Evolutionary conservation across 1,140 invertebrate genomes (phyloP).

Genomic region (Diachasma alloeum): DNA sequence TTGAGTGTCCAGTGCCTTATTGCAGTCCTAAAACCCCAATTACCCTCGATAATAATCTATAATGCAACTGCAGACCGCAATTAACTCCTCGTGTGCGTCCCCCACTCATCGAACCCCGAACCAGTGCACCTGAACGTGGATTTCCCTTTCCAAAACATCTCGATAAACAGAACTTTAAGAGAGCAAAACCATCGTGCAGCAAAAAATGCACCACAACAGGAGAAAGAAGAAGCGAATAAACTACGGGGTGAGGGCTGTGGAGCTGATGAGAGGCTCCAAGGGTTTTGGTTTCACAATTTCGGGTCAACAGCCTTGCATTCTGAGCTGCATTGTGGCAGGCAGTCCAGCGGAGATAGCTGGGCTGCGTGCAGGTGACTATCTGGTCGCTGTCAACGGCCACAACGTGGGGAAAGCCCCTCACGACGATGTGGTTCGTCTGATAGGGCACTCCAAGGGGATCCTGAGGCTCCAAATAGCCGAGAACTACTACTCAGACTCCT

Average conservation of each 20-base stretch:
- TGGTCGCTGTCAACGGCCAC: conserved; percentile 89
- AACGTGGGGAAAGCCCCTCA: conserved; percentile 90
- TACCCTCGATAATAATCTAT: too few relatives aligned
- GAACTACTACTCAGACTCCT: conserved; percentile 87
- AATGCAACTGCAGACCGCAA: background rate
- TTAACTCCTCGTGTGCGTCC: background rate
- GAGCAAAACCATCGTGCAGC: conserved; percentile 66
- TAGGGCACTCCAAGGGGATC: conserved; percentile 83
- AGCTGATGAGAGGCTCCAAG: conserved; percentile 82
- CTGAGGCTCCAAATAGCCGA: conserved; percentile 87
- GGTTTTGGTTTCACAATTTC: conserved; percentile 94
- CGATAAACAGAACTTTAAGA: conserved; percentile 67
- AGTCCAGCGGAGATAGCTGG: conserved; percentile 87
- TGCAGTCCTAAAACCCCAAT: background rate
- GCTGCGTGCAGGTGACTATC: conserved; percentile 87
- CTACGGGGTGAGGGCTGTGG: conserved; percentile 84
- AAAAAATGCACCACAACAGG: conserved; percentile 73
- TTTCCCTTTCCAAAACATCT: background rate
- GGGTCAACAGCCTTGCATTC: conserved; percentile 89
- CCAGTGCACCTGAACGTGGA: background rate
- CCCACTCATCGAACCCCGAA: background rate
- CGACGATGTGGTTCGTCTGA: conserved; percentile 90
- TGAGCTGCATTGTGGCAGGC: conserved; percentile 85
- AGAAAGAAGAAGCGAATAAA: conserved; percentile 82
- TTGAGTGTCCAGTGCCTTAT: background rate